Evolutionary conservation across 2,113 vertebrate species (phyloP), one percentile per base, ranked within the genome.

Genomic region (Theristicus caerulescens): DNA sequence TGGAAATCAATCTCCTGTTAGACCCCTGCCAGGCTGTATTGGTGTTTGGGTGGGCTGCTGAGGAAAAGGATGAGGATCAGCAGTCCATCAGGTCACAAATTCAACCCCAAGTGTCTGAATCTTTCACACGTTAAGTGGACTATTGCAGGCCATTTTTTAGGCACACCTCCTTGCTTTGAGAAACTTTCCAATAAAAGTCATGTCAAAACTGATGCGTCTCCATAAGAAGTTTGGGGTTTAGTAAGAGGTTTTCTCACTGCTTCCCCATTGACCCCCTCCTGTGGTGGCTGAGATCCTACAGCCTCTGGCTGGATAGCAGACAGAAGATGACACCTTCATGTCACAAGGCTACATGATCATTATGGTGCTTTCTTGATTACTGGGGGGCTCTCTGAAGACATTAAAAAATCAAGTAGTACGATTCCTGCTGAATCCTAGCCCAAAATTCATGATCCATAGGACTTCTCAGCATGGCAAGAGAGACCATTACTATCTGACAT

Each of bases 341-440:
- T 32, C 70, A 44, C 34, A 46, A 55, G 32, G 44, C 34, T 38
- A 3, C 0, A 1, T 3, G 26, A n/a, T 4, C 16, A n/a, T 27
- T 16, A 31, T 0, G 0, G 13, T 21, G 13, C 12, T 69, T 55
- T 79, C 47, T 16, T 59, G 13, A 5, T n/a, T 67, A 8, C 26
- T 18, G 10, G 4, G 17, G 7, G 6, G 11, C 17, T 51, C 26
- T 40, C 58, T 61, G 54, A 40, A 24, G 22, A 11, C 16, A 18
- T 24, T 5, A 42, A 46, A 84, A 84, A 72, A 38, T 18, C 26
- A 64, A 87, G 15, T 20, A 80, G 40, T 58, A 31, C 1, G 0
- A 57, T 54, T 38, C 29, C 27, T 88, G 17, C 38, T 62, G 29
- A 89, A 84, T 91, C 44, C 26, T 55, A 83, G 27, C 32, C 59